Conservation (phyloP, 2,888 invertebrate genomes). For the Microdon myrmicae region DNA sequence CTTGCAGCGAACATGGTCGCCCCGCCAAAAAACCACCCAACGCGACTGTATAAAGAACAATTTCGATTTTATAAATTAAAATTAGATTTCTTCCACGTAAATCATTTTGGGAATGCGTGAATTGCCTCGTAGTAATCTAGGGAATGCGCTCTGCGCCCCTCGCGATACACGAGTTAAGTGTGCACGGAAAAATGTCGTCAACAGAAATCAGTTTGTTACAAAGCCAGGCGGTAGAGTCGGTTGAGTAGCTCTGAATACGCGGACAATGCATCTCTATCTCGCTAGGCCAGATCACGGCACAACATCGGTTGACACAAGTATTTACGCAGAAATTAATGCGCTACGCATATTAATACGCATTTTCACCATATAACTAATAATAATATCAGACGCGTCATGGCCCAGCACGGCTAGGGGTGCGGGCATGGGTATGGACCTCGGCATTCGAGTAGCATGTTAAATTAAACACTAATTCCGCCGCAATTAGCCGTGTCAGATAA, state of each 20-base stretch:
- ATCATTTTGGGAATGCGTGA: constrained; percentile 56
- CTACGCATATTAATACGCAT: constrained; percentile 53
- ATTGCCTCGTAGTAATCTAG: constrained; percentile 30
- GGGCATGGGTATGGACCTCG: constrained; percentile 26
- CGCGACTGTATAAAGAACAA: constrained; percentile 53
- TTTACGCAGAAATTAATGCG: constrained; percentile 51
- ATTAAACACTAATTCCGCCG: constrained; percentile 58
- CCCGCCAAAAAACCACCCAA: constrained; percentile 51
- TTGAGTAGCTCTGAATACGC: constrained; percentile 15
- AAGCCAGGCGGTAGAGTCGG: constrained; percentile 20
- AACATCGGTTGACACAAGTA: constrained; percentile 47
- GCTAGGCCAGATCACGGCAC: constrained; percentile 11
- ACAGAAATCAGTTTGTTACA: constrained; percentile 47
- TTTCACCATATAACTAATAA: constrained; percentile 53
- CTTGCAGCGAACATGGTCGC: constrained; percentile 37
- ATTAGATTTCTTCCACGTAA: constrained; percentile 63
- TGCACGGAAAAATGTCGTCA: constrained; percentile 49
- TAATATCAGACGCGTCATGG: constrained; percentile 41
- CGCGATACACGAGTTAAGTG: neutral
- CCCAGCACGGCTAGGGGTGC: constrained; percentile 9
- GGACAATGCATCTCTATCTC: constrained; percentile 36
- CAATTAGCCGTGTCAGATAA: constrained; percentile 58
- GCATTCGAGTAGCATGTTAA: constrained; percentile 55
- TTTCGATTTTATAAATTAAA: constrained; percentile 63
- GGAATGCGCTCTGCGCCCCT: constrained; percentile 15